These are phyloP conservation scores for Chaenocephalus aceratus DNA, from an alignment of 2,113 vertebrate genomes.

Conservation along the genomic window DNA sequence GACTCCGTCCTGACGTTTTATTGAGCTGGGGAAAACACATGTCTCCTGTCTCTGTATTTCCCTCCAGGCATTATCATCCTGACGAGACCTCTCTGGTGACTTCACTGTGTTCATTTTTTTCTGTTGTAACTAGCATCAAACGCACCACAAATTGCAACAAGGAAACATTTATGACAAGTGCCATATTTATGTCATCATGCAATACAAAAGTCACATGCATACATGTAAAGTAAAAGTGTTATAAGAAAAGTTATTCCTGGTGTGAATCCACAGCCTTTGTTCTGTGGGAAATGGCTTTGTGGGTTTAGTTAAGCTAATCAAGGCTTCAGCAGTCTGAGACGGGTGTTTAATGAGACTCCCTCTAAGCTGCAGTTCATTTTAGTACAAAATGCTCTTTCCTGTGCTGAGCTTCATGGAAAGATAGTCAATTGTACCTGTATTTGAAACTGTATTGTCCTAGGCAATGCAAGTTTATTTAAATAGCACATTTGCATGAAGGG, in stretches of 20 bases:
- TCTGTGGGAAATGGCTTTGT: constrained; percentile 1
- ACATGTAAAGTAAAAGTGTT: not conserved
- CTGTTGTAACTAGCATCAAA: constrained; percentile 6
- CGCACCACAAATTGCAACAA: not conserved
- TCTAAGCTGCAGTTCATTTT: not conserved
- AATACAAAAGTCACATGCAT: not conserved
- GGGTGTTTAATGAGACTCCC: constrained; percentile 13
- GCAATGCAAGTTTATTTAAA: too few species aligned
- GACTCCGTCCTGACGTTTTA: constrained; percentile 26
- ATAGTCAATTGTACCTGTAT: not conserved
- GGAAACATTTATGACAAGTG: not conserved
- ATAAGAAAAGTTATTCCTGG: not conserved
- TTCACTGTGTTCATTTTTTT: constrained; percentile 13
- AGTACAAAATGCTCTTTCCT: not conserved
- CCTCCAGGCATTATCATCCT: constrained; percentile 24
- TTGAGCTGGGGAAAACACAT: constrained; percentile 31
- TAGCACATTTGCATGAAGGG: too few species aligned
- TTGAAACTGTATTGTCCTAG: not conserved
- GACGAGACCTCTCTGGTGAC: constrained; percentile 21
- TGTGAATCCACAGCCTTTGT: constrained; percentile 7
- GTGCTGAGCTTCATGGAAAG: not conserved
- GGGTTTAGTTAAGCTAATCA: not conserved
- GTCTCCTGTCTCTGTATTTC: constrained; percentile 25
- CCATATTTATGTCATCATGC: not conserved
- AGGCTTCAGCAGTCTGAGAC: constrained; percentile 1